These are phyloP conservation scores for Hydropotes inermis DNA, from an alignment of 2,113 vertebrate genomes.

Conservation along the genomic window DNA sequence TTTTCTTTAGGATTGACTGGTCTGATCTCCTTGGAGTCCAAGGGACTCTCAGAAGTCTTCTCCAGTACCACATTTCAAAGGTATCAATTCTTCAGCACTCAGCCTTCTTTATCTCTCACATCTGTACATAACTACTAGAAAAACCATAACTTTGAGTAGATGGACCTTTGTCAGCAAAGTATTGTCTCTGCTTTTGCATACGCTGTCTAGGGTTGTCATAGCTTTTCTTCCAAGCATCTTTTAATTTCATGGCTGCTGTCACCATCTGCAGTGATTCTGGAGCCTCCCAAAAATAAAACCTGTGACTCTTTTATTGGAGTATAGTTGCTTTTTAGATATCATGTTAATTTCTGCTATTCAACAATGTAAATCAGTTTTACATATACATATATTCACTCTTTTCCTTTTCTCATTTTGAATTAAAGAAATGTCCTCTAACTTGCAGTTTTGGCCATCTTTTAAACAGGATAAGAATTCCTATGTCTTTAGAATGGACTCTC, in stretches of 20 bases:
- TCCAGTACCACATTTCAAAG: background rate
- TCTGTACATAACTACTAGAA: background rate
- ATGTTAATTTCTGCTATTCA: background rate
- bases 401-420: background rate
- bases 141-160: background rate
- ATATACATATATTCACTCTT: background rate
- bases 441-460: background rate
- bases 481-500: background rate
- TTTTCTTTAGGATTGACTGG: background rate
- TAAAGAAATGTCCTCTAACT: background rate
- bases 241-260: background rate
- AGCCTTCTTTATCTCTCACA: background rate
- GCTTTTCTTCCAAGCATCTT: background rate
- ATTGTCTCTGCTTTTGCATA: background rate
- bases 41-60: background rate
- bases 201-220: background rate
- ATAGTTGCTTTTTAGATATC: background rate
- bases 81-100: fast-evolving
- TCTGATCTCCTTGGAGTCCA: background rate
- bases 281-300: fast-evolving
- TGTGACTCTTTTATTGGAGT: background rate
- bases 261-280: background rate
- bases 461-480: background rate
- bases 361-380: background rate
- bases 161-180: background rate